A percentile compares a stretch with the other conserved stretches of the same genome.
phyloP scores from a whole-genome alignment of 2,888 invertebrate species.

The Ormyrus labotus region DNA sequence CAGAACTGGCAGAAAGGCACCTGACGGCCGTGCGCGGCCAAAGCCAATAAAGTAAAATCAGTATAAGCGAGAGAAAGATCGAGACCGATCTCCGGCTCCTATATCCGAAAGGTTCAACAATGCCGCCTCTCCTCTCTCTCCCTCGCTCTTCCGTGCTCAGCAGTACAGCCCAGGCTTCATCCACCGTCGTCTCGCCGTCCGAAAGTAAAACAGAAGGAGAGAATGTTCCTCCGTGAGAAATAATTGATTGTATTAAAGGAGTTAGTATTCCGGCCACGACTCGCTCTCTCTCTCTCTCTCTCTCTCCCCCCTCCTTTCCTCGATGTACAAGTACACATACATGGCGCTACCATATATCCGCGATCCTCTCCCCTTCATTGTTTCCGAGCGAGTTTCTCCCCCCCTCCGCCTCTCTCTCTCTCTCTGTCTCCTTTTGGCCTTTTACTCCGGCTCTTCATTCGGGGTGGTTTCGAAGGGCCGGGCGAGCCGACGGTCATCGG shows the following conservation, averaged over 20 bases:
- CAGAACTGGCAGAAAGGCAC: neutral
- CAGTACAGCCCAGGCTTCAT: neutral
- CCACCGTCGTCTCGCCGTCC: constrained; percentile 2
- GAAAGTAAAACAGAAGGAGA: constrained; percentile 71
- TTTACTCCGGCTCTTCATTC: constrained; percentile 2
- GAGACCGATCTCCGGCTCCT: neutral
- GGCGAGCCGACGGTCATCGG: constrained; percentile 61
- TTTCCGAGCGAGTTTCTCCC: constrained; percentile 6
- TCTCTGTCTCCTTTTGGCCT: constrained; percentile 25
- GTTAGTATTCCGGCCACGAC: constrained; percentile 73
- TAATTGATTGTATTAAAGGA: constrained; percentile 74
- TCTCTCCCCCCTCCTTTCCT: constrained; percentile 62
- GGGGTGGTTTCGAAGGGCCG: constrained; percentile 11
- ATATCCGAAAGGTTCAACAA: constrained; percentile 23
- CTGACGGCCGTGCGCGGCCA: neutral
- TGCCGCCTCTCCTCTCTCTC: neutral
- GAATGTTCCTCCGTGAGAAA: constrained; percentile 69
- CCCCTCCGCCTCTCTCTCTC: too few species aligned
- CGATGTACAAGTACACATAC: constrained; percentile 48
- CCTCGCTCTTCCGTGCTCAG: neutral
- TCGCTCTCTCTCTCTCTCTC: constrained; percentile 64
- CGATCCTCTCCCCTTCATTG: constrained; percentile 29
- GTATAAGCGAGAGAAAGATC: neutral
- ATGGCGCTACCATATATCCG: constrained; percentile 35
- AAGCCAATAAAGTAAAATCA: constrained; percentile 21